These are phyloP conservation scores for Sphenopsis melanotis DNA, from an alignment of 2,797 vertebrate species.

Conservation along the genomic window DNA sequence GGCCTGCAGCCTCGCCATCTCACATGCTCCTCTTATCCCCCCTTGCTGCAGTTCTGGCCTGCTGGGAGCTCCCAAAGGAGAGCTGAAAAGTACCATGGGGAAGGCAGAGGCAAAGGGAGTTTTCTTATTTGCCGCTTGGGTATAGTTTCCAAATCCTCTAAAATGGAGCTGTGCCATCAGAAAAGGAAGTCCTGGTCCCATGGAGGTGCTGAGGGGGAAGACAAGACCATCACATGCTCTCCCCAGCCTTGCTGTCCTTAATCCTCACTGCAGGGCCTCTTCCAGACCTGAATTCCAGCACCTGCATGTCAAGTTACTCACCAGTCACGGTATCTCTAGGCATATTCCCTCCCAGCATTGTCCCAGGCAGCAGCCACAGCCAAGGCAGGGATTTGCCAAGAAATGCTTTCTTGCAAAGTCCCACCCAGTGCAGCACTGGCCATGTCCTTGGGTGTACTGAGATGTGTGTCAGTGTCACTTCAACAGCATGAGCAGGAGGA, in stretches of 20 bases:
- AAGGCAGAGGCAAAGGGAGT: not conserved
- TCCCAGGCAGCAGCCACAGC: not conserved
- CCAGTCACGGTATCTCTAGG: accelerated
- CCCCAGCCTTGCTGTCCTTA: not conserved
- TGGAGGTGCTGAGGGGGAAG: not conserved
- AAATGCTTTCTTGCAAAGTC: not conserved
- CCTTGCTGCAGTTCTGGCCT: not conserved
- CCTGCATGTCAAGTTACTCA: not conserved
- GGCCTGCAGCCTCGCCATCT: not conserved
- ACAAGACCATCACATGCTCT: accelerated
- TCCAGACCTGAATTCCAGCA: not conserved
- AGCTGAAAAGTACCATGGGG: not conserved
- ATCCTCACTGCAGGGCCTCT: not conserved
- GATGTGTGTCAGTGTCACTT: not conserved
- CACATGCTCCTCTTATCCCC: accelerated
- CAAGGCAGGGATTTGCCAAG: not conserved
- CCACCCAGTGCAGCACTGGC: not conserved
- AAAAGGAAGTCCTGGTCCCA: not conserved
- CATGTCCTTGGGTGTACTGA: accelerated
- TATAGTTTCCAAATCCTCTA: not conserved
- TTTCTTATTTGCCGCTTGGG: not conserved
- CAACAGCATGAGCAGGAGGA: not conserved
- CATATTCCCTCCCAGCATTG: not conserved
- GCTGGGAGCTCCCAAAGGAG: not conserved
- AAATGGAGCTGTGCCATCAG: not conserved